phyloP scores from a whole-genome alignment of 2,888 invertebrate species.

The Pedicia rivosa region DNA sequence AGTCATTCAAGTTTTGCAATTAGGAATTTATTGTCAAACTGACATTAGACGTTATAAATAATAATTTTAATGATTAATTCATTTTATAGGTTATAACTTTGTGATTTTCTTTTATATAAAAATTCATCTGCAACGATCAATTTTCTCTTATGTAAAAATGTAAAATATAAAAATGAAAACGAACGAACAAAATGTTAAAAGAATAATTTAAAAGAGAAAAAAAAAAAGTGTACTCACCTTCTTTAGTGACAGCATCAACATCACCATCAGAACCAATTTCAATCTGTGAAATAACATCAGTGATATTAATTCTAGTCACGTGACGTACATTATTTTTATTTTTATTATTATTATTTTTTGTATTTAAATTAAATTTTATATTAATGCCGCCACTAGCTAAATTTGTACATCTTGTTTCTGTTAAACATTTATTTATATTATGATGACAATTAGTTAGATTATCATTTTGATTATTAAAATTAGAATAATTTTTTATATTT shows the following conservation, averaged over 20 bases:
- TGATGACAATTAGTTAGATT: neutral
- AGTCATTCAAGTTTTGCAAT: no score
- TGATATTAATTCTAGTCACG: slow-evolving; percentile 33
- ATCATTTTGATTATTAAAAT: neutral
- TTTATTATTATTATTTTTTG: slow-evolving; percentile 16
- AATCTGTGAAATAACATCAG: slow-evolving; percentile 32
- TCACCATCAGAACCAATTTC: slow-evolving; percentile 54
- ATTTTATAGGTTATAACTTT: no score
- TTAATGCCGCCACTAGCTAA: no score
- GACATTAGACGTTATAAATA: no score
- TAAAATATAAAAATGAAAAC: no score
- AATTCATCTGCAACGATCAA: no score
- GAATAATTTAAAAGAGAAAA: slow-evolving; percentile 5
- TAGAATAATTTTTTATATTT: neutral
- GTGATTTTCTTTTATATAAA: no score
- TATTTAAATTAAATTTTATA: no score
- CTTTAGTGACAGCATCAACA: slow-evolving; percentile 73
- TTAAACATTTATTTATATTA: neutral
- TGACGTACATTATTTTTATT: slow-evolving; percentile 28
- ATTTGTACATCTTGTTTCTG: neutral
- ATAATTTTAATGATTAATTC: no score
- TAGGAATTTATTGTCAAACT: no score
- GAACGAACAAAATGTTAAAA: no score
- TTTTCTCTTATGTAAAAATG: no score
- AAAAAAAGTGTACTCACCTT: slow-evolving; percentile 42